Evolutionary conservation across 2,113 vertebrate genomes (phyloP).

Genomic region (Colossoma macropomum): DNA sequence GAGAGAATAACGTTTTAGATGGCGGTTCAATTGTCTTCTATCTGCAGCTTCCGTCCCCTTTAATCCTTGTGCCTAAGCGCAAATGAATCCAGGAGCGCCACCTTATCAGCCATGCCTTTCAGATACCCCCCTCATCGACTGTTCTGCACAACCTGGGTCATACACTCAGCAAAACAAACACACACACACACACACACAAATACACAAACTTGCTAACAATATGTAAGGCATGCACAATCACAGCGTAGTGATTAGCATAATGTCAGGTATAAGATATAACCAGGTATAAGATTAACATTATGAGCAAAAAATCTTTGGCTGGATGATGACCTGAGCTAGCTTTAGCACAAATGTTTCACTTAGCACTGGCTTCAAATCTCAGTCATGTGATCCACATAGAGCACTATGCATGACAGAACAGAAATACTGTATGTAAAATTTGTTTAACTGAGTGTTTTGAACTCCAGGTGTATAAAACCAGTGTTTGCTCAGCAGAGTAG

Average conservation of each 20-base stretch:
- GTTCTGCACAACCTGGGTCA: conserved; percentile 13
- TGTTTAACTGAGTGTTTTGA: no score
- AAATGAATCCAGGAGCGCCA: conserved; percentile 77
- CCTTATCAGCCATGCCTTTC: conserved; percentile 76
- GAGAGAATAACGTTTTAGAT: conserved; percentile 67
- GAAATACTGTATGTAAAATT: no score
- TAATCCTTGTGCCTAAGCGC: conserved; percentile 78
- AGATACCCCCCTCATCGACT: conserved; percentile 56
- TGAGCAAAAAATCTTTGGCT: no score
- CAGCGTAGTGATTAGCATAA: conserved; percentile 84
- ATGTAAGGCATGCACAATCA: conserved; percentile 38
- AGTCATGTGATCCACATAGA: no score
- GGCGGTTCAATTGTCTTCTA: conserved; percentile 81
- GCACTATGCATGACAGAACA: no score
- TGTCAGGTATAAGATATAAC: no score
- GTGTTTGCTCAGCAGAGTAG: no score
- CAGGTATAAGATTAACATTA: no score
- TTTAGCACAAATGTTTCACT: no score
- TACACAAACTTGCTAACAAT: conserved; percentile 38
- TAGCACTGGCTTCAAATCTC: no score
- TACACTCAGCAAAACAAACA: conserved; percentile 49
- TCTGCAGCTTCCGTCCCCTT: conserved; percentile 70
- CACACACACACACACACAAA: conserved; percentile 56
- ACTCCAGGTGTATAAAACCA: no score
- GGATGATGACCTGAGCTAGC: no score